Evolutionary conservation across 35 echinoderm and acorn worm species (phyloP).

Genomic region (Lytechinus pictus): DNA sequence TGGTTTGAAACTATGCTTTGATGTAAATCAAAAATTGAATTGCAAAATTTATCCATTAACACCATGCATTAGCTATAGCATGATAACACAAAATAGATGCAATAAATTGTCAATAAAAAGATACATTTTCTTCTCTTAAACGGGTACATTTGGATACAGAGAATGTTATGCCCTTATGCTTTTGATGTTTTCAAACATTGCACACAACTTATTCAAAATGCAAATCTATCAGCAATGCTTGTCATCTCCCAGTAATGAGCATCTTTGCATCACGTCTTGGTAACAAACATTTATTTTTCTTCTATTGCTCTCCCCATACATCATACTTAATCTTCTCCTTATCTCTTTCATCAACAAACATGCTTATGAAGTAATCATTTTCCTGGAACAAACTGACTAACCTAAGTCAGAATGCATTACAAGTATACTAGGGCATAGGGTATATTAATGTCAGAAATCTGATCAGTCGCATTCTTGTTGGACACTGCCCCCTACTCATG

Average conservation of each 20-base stretch:
- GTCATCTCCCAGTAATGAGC: not conserved
- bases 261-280: not conserved
- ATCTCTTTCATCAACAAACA: not conserved
- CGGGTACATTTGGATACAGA: too few species aligned
- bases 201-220: not conserved
- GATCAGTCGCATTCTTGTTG: not conserved
- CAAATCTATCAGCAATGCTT: not conserved
- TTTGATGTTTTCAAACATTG: not conserved
- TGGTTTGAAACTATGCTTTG: not conserved
- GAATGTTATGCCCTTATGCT: too few species aligned
- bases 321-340: not conserved
- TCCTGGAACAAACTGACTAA: not conserved
- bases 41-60: too few species aligned
- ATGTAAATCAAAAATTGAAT: too few species aligned
- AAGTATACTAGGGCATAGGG: not conserved
- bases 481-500: not conserved
- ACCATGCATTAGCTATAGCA: too few species aligned
- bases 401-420: not conserved
- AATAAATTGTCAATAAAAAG: too few species aligned
- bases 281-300: not conserved
- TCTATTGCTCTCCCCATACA: not conserved
- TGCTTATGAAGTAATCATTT: not conserved
- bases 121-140: too few species aligned
- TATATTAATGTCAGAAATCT: not conserved
- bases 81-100: too few species aligned